Conservation (phyloP, 1,140 invertebrate genomes). For the Leptoteleia sp. region DNA sequence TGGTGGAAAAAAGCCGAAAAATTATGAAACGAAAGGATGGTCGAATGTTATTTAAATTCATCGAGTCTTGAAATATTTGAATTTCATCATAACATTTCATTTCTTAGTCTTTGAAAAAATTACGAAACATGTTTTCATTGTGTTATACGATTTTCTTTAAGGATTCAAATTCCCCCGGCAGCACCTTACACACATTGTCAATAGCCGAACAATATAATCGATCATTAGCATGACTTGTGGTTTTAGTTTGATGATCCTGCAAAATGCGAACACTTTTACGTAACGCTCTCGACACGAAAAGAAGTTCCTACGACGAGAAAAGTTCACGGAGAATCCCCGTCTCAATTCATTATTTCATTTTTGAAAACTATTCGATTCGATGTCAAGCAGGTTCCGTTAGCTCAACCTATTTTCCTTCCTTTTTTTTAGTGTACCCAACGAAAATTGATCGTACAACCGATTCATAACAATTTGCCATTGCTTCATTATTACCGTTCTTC, state of each 20-base stretch:
- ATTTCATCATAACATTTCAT: background rate
- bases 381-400: conserved; percentile 38
- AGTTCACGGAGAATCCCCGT: conserved; percentile 39
- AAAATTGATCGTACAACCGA: no score
- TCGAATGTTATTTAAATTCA: no score
- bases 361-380: conserved; percentile 26
- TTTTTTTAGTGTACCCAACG: no score
- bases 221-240: conserved; percentile 61
- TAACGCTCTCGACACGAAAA: conserved; percentile 27
- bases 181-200: conserved; percentile 33
- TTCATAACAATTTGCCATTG: conserved; percentile 23
- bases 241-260: conserved; percentile 52
- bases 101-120: conserved; percentile 15
- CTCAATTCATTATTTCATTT: conserved; percentile 35
- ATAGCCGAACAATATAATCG: conserved; percentile 55
- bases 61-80: background rate
- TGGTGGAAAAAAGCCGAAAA: no score
- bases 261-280: conserved; percentile 43
- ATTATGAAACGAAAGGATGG: no score
- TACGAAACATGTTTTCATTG: conserved; percentile 24
- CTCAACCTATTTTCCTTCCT: conserved; percentile 42
- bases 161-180: conserved; percentile 13
- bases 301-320: no score
- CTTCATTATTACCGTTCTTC: no score
- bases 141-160: conserved; percentile 29